Evolutionary conservation across 2,888 invertebrate species (phyloP).

Genomic region (Parnassius glacialis): DNA sequence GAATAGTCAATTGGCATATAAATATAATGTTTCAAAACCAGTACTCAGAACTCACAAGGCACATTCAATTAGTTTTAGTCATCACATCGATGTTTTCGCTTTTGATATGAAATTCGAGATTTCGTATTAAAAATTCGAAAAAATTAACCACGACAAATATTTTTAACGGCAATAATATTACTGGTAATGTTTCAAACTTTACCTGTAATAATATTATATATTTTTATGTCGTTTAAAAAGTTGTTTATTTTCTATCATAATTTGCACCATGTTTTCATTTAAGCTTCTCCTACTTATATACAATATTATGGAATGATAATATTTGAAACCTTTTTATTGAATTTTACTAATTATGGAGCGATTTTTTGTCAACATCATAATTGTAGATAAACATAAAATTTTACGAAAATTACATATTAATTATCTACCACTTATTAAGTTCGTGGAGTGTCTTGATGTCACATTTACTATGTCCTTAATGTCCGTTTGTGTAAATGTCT

Average conservation of each 20-base stretch:
- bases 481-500: conserved; percentile 65
- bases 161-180: conserved; percentile 20
- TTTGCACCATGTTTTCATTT: neutral
- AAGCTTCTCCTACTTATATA: too few relatives aligned
- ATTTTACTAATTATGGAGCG: conserved; percentile 12
- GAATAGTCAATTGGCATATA: too few relatives aligned
- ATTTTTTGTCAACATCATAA: conserved; percentile 38
- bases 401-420: conserved; percentile 31
- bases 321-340: conserved; percentile 16
- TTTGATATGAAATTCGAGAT: conserved; percentile 1
- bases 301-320: conserved; percentile 5
- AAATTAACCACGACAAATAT: conserved; percentile 8
- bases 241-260: neutral
- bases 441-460: conserved; percentile 64
- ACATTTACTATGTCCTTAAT: conserved; percentile 63
- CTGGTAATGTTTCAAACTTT: conserved; percentile 1
- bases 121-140: conserved; percentile 19
- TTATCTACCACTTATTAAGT: conserved; percentile 48
- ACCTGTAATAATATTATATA: too few relatives aligned
- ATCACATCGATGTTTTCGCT: conserved; percentile 4
- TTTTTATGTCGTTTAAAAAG: too few relatives aligned
- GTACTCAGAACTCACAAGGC: neutral
- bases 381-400: conserved; percentile 41
- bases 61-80: neutral
- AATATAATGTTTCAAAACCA: too few relatives aligned